Evolutionary conservation across 2,113 vertebrate species (phyloP), one percentile per base, ranked within the genome.

Genomic region (Labeo rohita): DNA sequence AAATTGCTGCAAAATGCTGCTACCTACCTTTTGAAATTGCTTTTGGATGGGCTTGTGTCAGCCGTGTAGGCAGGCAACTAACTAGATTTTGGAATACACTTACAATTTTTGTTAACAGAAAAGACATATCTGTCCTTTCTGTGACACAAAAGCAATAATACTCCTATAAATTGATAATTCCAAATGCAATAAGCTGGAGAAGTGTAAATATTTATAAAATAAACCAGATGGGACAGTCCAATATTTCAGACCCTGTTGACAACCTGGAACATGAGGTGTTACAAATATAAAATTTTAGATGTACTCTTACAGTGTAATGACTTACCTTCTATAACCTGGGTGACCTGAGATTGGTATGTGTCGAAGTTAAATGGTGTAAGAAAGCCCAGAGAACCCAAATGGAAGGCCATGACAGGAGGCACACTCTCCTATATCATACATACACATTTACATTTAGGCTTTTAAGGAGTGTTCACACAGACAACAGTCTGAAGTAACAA

Each of bases 381-480:
- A 85, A 96, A 96, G 9, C 95, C 95, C 84, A 96, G 90, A 49
- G 95, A 96, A 4, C 95, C 95, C 1, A 96, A 94, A 87, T 95
- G 95, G 88, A 96, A 96, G 0, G 95, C 95, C 95, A 96, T 96
- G 1, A 96, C 95, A 0, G 95, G 95, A 74, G 95, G 95, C 18
- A 96, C 95, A 70, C 95, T 96, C 83, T 92, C 87, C 82, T 90
- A 74, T 4, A 86, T 21, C 23, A 70, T 63, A 68, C 9, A 45
- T 3, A 28, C n/a, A 56, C 7, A 28, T 4, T 28, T 18, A 61
- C 13, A 61, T 21, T 39, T 6, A 63, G 0, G 50, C 18, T 82
- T 73, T 56, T 16, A 66, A 68, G 13, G 28, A 8, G 12, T 8
- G 28, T 65, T 65, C 63, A 65, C 63, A 56, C 15, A 18, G 52